These are phyloP conservation scores for Enhydra lutris DNA, from an alignment of 2,113 vertebrate genomes.

Conservation along the genomic window DNA sequence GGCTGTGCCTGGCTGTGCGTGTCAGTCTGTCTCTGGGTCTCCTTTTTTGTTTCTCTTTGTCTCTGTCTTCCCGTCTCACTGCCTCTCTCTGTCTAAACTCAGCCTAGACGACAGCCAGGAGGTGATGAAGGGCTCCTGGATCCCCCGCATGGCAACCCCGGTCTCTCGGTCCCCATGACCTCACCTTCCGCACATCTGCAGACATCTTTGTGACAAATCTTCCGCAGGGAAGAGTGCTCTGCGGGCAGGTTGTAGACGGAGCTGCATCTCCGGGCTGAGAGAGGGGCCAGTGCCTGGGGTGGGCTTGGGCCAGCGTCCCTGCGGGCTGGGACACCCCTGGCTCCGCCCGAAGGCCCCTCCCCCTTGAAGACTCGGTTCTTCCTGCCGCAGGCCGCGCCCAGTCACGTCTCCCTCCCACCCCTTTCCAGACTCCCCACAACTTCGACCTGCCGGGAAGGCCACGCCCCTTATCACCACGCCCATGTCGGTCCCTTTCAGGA, in stretches of 20 bases:
- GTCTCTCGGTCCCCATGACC: not conserved
- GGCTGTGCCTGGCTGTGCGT: not conserved
- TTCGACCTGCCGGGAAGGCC: not conserved
- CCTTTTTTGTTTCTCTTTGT: not conserved
- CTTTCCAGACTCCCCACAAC: not conserved
- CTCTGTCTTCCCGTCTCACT: not conserved
- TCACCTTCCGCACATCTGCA: constrained; percentile 72
- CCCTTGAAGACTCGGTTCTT: not conserved
- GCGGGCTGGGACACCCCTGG: not conserved
- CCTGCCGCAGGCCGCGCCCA: not conserved
- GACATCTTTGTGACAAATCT: constrained; percentile 49
- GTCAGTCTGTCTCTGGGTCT: not conserved
- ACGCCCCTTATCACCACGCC: not conserved
- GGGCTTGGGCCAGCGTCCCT: not conserved
- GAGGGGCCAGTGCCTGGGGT: accelerated
- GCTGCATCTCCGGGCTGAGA: constrained; percentile 63
- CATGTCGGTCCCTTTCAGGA: not conserved
- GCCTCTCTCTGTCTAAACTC: not conserved
- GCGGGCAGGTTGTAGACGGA: constrained; percentile 59
- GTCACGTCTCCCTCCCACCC: not conserved
- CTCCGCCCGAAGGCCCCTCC: not conserved
- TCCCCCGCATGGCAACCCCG: not conserved
- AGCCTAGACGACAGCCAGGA: not conserved
- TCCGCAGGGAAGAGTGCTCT: not conserved
- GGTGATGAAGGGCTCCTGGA: not conserved